Percentiles rank a stretch among this genome's conserved stretches.
phyloP scores from a whole-genome alignment of 2,797 vertebrate species.

The Phataginus tetradactyla region DNA sequence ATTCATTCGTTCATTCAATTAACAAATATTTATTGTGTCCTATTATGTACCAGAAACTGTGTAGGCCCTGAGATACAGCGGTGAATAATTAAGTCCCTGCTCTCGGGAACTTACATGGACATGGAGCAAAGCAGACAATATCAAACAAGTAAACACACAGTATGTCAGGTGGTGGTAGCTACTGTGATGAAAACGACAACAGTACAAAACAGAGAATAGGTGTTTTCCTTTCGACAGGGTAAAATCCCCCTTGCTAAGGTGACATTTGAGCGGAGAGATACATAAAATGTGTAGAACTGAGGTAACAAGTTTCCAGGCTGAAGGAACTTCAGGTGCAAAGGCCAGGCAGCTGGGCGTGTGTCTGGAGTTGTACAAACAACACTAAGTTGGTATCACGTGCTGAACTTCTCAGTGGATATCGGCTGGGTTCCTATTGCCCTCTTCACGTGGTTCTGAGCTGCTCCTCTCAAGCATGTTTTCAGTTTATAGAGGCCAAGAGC shows the following conservation, averaged over 20 bases:
- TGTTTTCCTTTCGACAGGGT: neutral
- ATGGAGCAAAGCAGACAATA: neutral
- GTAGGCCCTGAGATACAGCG: neutral
- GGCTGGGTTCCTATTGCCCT: neutral
- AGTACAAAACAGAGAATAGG: neutral
- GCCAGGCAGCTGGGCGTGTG: neutral
- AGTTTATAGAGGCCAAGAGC: neutral
- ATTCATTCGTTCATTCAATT: neutral
- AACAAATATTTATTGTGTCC: neutral
- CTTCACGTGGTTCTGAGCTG: neutral
- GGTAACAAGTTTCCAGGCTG: neutral
- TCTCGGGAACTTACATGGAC: neutral
- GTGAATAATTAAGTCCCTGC: neutral
- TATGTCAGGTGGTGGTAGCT: neutral
- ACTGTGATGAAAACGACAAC: neutral
- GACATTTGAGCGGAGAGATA: neutral
- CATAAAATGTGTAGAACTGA: neutral
- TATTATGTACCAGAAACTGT: neutral
- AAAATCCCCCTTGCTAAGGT: neutral
- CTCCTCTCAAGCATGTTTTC: neutral
- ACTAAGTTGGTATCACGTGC: neutral
- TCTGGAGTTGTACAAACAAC: neutral
- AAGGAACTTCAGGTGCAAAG: neutral
- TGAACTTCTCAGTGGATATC: neutral
- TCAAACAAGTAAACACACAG: neutral